These are phyloP conservation scores for Stomatorhinus ivindoensis DNA, from an alignment of 2,113 vertebrate genomes.

Conservation along the genomic window DNA sequence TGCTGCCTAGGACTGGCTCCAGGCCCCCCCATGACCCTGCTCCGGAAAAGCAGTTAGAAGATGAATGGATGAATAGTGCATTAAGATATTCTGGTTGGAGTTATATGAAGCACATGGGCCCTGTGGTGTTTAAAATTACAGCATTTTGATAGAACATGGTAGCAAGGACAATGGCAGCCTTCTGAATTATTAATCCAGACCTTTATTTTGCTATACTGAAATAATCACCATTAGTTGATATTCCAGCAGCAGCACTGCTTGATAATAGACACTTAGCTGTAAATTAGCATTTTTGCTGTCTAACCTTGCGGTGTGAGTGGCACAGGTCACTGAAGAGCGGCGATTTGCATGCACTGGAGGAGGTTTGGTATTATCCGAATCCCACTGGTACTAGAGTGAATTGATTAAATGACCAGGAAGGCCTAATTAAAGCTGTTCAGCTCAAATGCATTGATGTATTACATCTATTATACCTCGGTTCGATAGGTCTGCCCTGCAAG, in stretches of 20 bases:
- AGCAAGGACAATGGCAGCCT: not conserved
- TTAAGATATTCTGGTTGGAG: not conserved
- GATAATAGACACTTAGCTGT: constrained; percentile 55
- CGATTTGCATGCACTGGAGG: constrained; percentile 79
- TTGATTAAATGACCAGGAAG: constrained; percentile 95
- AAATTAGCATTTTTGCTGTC: constrained; percentile 61
- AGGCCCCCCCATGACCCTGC: not conserved
- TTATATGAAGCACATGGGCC: not conserved
- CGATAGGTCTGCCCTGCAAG: constrained; percentile 82
- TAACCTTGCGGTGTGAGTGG: constrained; percentile 64
- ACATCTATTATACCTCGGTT: constrained; percentile 91
- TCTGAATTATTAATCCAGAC: constrained; percentile 11
- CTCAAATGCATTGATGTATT: constrained; percentile 99
- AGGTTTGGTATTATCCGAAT: constrained; percentile 69
- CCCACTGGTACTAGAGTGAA: constrained; percentile 62
- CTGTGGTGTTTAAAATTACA: not conserved
- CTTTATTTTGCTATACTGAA: not conserved
- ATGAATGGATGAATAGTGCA: not conserved
- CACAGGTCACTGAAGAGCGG: constrained; percentile 43
- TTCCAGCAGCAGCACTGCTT: constrained; percentile 48
- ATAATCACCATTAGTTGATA: constrained; percentile 32
- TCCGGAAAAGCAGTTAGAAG: not conserved
- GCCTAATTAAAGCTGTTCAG: constrained; percentile 99
- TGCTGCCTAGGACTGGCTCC: not conserved
- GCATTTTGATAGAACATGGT: not conserved